These are phyloP conservation scores for Vollenhovia emeryi DNA, from an alignment of 1,140 invertebrate genomes.

Conservation along the genomic window DNA sequence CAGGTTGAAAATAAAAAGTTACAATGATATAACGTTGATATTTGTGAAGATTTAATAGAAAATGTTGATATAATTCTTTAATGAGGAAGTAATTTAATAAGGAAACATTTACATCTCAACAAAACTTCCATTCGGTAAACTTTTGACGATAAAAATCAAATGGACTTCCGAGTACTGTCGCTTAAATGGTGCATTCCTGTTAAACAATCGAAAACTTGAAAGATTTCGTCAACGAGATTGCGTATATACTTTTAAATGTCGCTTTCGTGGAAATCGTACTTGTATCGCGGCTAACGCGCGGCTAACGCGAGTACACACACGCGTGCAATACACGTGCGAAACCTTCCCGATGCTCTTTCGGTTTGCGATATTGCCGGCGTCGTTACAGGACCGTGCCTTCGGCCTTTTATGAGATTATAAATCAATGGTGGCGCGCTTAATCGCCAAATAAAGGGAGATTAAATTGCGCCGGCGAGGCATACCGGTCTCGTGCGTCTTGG, in stretches of 20 bases:
- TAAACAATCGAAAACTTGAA: background rate
- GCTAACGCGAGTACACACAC: too few species aligned
- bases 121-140: background rate
- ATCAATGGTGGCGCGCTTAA: slow-evolving; percentile 75
- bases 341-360: slow-evolving; percentile 26
- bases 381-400: slow-evolving; percentile 59
- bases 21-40: background rate
- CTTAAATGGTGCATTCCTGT: background rate
- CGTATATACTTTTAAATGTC: slow-evolving; percentile 21
- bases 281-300: slow-evolving; percentile 14
- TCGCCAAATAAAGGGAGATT: slow-evolving; percentile 75
- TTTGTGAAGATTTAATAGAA: background rate
- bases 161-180: background rate
- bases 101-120: background rate
- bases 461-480: slow-evolving; percentile 62
- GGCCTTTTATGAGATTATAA: slow-evolving; percentile 77
- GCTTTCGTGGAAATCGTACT: slow-evolving; percentile 24
- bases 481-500: slow-evolving; percentile 46
- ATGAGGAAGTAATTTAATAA: background rate
- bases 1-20: background rate
- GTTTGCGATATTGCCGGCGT: slow-evolving; percentile 45
- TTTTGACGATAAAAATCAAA: background rate
- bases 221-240: slow-evolving; percentile 12
- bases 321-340: background rate
- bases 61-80: background rate